phyloP scores from a whole-genome alignment of 1,140 invertebrate genomes.

The Cyclargus thomasi region DNA sequence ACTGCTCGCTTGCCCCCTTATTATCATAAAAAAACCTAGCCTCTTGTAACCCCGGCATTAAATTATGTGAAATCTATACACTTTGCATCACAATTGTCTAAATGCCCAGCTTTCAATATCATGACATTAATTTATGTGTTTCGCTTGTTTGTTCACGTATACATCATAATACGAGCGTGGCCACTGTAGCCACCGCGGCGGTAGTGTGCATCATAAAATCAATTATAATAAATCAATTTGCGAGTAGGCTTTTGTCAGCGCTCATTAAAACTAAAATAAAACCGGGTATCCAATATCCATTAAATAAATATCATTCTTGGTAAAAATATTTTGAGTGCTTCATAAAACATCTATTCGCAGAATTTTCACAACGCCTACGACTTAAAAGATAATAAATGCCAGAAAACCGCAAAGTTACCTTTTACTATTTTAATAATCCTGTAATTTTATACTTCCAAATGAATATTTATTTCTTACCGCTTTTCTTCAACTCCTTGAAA shows the following conservation, averaged over 20 bases:
- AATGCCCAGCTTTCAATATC: background rate
- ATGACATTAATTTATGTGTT: background rate
- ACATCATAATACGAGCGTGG: background rate
- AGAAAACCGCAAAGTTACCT: no score
- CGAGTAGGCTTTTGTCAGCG: constrained; percentile 36
- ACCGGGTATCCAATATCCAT: constrained; percentile 30
- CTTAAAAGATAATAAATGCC: background rate
- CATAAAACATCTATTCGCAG: background rate
- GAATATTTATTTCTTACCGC: no score
- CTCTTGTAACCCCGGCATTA: no score
- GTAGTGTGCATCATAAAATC: constrained; percentile 19
- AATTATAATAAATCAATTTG: constrained; percentile 24
- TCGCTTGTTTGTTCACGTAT: background rate
- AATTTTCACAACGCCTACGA: background rate
- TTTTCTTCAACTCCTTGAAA: no score
- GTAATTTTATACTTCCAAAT: no score
- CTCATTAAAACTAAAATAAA: constrained; percentile 53
- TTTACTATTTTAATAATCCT: no score
- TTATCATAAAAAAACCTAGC: no score
- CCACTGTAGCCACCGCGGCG: background rate
- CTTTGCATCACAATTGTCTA: background rate
- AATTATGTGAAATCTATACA: background rate
- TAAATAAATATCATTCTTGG: constrained; percentile 27
- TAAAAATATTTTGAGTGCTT: background rate
- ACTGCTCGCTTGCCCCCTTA: no score